These are phyloP conservation scores for Suricata suricatta DNA, from an alignment of 2,113 vertebrate genomes.

Conservation along the genomic window DNA sequence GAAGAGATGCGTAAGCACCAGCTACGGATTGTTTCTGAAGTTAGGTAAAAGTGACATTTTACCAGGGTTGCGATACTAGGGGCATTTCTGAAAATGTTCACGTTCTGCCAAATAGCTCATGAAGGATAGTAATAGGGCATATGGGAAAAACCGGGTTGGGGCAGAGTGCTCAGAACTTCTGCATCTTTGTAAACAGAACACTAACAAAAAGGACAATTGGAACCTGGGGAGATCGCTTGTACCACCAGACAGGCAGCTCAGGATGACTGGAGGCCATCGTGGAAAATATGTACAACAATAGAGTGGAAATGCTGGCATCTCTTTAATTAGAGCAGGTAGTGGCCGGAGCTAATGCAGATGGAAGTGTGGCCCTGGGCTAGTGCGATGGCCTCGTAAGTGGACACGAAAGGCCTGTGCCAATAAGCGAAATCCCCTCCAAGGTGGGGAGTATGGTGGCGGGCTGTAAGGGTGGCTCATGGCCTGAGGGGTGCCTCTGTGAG, in stretches of 20 bases:
- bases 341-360: neutral
- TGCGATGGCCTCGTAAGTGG: neutral
- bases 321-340: constrained; percentile 10
- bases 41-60: constrained; percentile 76
- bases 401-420: neutral
- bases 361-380: neutral
- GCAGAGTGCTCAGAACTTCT: constrained; percentile 27
- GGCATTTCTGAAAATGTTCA: constrained; percentile 39
- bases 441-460: neutral
- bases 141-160: neutral
- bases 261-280: neutral
- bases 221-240: constrained; percentile 8
- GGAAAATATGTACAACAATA: neutral
- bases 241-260: neutral
- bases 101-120: constrained; percentile 7
- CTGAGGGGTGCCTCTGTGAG: neutral
- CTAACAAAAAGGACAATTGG: neutral
- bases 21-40: constrained; percentile 70
- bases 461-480: neutral
- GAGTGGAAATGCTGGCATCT: neutral
- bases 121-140: constrained; percentile 8
- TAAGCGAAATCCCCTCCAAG: neutral
- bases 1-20: constrained; percentile 72
- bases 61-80: neutral
- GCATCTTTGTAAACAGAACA: constrained; percentile 13